phyloP scores from a whole-genome alignment of 1,140 invertebrate genomes.

The Trachelipus rathkii region DNA sequence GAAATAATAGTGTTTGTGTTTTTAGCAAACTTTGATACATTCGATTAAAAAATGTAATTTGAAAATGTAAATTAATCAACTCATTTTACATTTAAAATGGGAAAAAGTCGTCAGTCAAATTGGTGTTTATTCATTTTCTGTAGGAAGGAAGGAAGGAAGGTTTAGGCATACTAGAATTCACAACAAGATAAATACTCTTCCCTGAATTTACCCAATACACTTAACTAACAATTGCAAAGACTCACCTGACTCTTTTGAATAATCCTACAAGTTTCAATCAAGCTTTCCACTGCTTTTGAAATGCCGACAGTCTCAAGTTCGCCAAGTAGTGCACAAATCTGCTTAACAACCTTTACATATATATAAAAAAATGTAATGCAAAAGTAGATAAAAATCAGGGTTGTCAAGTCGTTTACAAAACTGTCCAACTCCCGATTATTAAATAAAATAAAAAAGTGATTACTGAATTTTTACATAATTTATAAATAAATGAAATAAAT shows the following conservation, averaged over 20 bases:
- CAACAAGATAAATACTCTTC: background rate
- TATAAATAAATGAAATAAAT: too few relatives aligned
- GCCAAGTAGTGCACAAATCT: constrained; percentile 26
- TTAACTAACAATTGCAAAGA: background rate
- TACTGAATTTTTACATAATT: too few relatives aligned
- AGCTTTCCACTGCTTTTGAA: constrained; percentile 17
- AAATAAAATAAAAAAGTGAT: too few relatives aligned
- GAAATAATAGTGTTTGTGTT: too few relatives aligned
- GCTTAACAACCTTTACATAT: constrained; percentile 26
- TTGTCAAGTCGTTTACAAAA: too few relatives aligned
- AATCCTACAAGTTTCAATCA: constrained; percentile 24
- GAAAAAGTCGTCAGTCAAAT: background rate
- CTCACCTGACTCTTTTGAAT: constrained; percentile 32
- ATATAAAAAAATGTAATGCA: background rate
- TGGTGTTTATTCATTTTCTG: background rate
- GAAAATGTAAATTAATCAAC: too few relatives aligned
- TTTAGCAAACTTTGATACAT: too few relatives aligned
- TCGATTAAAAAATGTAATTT: too few relatives aligned
- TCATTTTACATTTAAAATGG: background rate
- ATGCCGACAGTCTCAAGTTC: constrained; percentile 24
- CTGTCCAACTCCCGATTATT: too few relatives aligned
- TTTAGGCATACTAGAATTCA: background rate
- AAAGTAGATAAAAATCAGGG: too few relatives aligned
- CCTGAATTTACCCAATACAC: background rate
- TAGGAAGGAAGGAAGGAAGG: background rate